Evolutionary conservation across 2,113 vertebrate genomes (phyloP).

Genomic region (Pardalotus punctatus): DNA sequence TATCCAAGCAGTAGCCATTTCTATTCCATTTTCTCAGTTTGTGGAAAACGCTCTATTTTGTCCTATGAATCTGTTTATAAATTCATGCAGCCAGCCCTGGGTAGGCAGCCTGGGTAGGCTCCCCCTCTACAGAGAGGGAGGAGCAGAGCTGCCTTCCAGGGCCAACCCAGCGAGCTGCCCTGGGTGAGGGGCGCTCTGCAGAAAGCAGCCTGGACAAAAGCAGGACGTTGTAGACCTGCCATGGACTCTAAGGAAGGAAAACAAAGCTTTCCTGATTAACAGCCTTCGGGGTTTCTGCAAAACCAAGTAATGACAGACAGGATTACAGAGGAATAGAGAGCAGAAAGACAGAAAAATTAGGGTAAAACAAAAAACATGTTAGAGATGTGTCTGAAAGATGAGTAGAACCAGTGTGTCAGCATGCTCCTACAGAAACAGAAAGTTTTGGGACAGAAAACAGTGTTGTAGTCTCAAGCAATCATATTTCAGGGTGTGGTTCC

Average conservation of each 20-base stretch:
- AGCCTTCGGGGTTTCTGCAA: background rate
- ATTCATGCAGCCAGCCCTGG: background rate
- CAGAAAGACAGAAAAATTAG: background rate
- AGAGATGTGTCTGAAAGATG: background rate
- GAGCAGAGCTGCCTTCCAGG: background rate
- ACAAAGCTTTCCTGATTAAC: background rate
- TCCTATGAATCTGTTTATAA: background rate
- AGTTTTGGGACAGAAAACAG: background rate
- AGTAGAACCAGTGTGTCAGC: background rate
- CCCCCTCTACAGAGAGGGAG: background rate
- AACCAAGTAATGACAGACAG: background rate
- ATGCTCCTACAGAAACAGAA: background rate
- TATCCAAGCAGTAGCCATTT: background rate
- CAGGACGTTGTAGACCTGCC: background rate
- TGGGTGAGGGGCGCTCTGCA: fast-evolving
- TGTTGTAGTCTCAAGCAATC: background rate
- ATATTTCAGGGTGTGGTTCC: background rate
- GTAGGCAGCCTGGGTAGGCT: background rate
- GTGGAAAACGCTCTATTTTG: background rate
- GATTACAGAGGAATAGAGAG: background rate
- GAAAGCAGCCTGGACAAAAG: background rate
- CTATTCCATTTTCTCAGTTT: background rate
- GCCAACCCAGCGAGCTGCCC: background rate
- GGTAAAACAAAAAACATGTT: background rate
- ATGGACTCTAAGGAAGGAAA: background rate